Base-by-base conservation (phyloP, 2,888 invertebrate species). In the Agonopterix arenella region DNA sequence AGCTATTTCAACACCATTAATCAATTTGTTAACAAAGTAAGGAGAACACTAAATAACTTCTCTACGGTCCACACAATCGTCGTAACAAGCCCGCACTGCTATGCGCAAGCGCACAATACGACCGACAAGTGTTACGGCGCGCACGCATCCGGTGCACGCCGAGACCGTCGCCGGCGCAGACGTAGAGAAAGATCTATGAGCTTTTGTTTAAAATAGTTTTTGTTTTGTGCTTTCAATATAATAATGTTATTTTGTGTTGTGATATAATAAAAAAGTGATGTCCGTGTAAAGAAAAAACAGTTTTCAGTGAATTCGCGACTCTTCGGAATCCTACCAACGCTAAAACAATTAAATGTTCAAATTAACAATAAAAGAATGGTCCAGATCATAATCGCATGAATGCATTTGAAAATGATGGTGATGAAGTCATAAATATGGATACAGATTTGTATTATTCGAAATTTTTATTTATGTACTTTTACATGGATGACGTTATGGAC, bases 101-200 rank as follows among this genome's bases (percentile, higher is more conserved):
- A 28, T 28, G 52, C 58, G 36, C 50, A 43, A 11, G 44, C 48
- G 52, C 52, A 62, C 56, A 55, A 58, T 49, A 47, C 47, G 51
- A 49, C 54, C 42, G 58, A 50, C 50, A 50, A 56, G 59, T 60
- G 48, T 38, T 28, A 28, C 38, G 7, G 48, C 56, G 62, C 63
- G 68, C 62, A 68, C 71, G 73, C 72, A 74, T 73, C 76, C 76
- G 72, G 71, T 59, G 67, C 56, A 59, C 61, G 60, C 50, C 47
- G 48, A 52, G 44, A 53, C 54, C 56, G 53, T 54, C 60, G 49
- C 53, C 62, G 60, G 56, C 56, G 55, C 59, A 57, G 52, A 55
- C 61, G 11, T 11, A n/a, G 11, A 43, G 11, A 40, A 40, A 40
- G 9, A 40, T 40, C 43, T 11, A 43, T 11, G 11, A 43, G 9